These are phyloP conservation scores for Daubentonia madagascariensis DNA, from an alignment of 2,113 vertebrate genomes.

Conservation along the genomic window DNA sequence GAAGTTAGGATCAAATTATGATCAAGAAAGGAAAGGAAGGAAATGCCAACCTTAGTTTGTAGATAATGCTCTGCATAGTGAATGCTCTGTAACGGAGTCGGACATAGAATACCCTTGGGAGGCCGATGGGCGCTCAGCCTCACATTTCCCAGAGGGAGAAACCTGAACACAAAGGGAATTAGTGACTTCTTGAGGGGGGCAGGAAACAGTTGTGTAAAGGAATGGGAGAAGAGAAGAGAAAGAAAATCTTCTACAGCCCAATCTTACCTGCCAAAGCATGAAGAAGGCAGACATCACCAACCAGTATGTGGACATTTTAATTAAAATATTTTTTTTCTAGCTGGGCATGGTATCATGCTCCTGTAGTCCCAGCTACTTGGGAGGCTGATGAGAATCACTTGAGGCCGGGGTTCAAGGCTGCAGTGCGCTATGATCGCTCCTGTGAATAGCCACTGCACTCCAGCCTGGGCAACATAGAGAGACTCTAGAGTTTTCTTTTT, in stretches of 20 bases:
- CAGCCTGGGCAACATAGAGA: not conserved
- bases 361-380: not conserved
- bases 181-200: conserved; percentile 38
- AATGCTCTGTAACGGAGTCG: conserved; percentile 32
- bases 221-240: conserved; percentile 11
- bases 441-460: not conserved
- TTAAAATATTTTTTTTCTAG: not conserved
- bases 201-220: conserved; percentile 56
- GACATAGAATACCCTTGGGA: conserved; percentile 59
- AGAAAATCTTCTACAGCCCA: not conserved
- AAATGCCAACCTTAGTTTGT: conserved; percentile 56
- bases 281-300: not conserved
- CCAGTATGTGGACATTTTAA: not conserved
- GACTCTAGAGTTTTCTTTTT: not conserved
- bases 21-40: conserved; percentile 69
- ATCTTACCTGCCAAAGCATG: not conserved
- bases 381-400: not conserved
- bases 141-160: conserved; percentile 65
- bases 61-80: conserved; percentile 55
- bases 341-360: not conserved
- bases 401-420: not conserved
- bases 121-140: conserved; percentile 41
- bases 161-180: conserved; percentile 46
- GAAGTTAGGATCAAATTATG: conserved; percentile 68
- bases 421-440: not conserved